Conservation (phyloP, 2,113 vertebrate genomes). For the Cryptotis parvus region DNA sequence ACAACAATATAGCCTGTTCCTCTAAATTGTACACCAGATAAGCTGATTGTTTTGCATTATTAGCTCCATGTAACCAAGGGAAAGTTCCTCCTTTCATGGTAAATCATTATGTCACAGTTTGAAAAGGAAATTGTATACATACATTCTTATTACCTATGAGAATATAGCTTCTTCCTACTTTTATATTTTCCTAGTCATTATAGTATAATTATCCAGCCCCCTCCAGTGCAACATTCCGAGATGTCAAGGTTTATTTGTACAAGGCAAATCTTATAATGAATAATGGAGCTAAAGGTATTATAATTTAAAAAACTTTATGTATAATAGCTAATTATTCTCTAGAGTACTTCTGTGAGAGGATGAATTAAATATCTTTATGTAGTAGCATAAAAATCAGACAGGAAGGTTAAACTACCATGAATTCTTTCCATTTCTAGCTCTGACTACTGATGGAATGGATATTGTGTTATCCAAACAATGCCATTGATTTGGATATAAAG, state of each 20-base stretch:
- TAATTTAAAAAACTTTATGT: constrained; percentile 49
- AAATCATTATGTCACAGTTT: constrained; percentile 50
- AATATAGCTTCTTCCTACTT: constrained; percentile 13
- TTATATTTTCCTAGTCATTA: constrained; percentile 41
- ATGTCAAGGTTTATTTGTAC: constrained; percentile 39
- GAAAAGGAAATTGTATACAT: constrained; percentile 21
- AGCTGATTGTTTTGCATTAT: constrained; percentile 55
- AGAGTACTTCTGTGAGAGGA: neutral
- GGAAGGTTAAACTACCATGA: neutral
- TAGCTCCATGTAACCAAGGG: constrained; percentile 14
- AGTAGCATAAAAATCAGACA: constrained; percentile 55
- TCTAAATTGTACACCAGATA: constrained; percentile 25
- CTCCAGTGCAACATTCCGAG: neutral
- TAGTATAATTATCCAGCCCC: neutral
- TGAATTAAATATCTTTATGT: constrained; percentile 60
- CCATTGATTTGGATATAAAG: neutral
- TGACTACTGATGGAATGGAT: neutral
- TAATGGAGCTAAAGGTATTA: constrained; percentile 32
- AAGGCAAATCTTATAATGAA: constrained; percentile 47
- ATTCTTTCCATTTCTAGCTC: neutral
- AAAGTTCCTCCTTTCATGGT: constrained; percentile 36
- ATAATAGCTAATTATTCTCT: constrained; percentile 56
- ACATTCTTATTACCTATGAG: constrained; percentile 50
- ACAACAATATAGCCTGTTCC: constrained; percentile 3
- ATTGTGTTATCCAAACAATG: neutral